Base-by-base conservation (phyloP, 2,888 invertebrate species). In the Bellardia bayeri region DNA sequence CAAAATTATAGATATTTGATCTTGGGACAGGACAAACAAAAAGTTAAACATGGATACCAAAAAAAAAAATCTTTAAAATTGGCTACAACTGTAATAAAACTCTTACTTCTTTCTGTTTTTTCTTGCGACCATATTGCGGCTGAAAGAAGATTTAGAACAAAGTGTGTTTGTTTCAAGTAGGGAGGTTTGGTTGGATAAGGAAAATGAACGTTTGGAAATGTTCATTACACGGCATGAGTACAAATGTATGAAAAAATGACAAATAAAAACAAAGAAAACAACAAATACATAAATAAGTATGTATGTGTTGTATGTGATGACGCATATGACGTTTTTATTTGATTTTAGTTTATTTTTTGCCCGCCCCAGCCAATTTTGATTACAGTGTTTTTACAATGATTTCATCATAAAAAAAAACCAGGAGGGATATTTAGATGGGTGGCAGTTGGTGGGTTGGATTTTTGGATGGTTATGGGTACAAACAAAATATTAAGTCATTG, bases 91-190 rank as follows among this genome's bases (percentile, higher is more conserved):
- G 82, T 80, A 74, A 78, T 64, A 91, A 92, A 95, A 95, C 95
- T 97, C 98, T 98, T 98, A 98, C 98, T 97, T 98, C 97, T 97
- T 98, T 98, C 97, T 97, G 97, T 97, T 97, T 97, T 97, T 97
- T 98, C 97, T 97, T 97, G 96, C 97, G 97, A 97, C 97, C 97
- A 97, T 97, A 97, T 93, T 93, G 93, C 94, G 93, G 93, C 93
- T 93, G 93, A 93, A 93, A 93, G 93, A 93, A 93, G 91, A 92
- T 93, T 93, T 92, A 89, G 80, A 87, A 79, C 74, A 79, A 71
- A 82, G 82, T 87, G 86, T 82, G 61, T 81, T 81, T 82, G 61
- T 81, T 81, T 81, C 88, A 56, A 45, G 75, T n/a, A 56, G 56
- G 6, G n/a, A 5, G 45, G 9, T 6, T 85, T 61, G 80, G 85